phyloP scores from a whole-genome alignment of 2,888 invertebrate genomes.

The Drosophila birchii region DNA sequence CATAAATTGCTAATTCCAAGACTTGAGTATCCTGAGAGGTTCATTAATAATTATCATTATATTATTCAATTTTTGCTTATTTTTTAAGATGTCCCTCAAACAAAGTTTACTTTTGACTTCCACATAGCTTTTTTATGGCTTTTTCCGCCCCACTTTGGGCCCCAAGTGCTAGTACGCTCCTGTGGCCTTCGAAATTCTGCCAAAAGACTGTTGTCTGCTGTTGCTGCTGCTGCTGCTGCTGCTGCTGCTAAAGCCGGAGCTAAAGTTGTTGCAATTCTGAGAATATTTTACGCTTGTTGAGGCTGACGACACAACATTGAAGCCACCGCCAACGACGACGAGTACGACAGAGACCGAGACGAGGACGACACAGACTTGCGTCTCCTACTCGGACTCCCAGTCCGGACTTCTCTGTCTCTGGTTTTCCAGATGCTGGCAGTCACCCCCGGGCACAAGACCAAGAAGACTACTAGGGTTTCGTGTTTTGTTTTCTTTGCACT shows the following conservation, averaged over 20 bases:
- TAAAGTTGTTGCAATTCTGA: slow-evolving; percentile 76
- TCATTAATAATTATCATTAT: not conserved
- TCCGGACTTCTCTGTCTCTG: slow-evolving; percentile 12
- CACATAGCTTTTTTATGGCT: not conserved
- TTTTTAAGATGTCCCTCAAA: not conserved
- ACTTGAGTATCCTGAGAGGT: not conserved
- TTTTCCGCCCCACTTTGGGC: slow-evolving; percentile 34
- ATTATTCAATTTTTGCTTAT: not conserved
- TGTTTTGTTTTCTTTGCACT: slow-evolving; percentile 81
- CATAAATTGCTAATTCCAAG: too few species aligned
- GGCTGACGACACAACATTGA: slow-evolving; percentile 69
- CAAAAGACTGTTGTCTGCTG: slow-evolving; percentile 37
- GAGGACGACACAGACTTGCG: slow-evolving; percentile 26
- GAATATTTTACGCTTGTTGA: slow-evolving; percentile 77
- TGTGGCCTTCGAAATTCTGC: slow-evolving; percentile 39
- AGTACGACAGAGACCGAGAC: slow-evolving; percentile 6
- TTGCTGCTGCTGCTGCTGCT: slow-evolving; percentile 29
- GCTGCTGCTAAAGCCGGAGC: slow-evolving; percentile 53
- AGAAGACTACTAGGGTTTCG: slow-evolving; percentile 62
- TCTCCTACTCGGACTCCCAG: slow-evolving; percentile 17
- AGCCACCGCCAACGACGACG: slow-evolving; percentile 69
- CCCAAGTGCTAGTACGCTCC: slow-evolving; percentile 20
- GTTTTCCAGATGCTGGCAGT: slow-evolving; percentile 26
- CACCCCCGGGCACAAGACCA: slow-evolving; percentile 39
- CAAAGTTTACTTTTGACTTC: not conserved